Conservation (phyloP, 2,797 vertebrate genomes). For the Sebastes paucispinis region DNA sequence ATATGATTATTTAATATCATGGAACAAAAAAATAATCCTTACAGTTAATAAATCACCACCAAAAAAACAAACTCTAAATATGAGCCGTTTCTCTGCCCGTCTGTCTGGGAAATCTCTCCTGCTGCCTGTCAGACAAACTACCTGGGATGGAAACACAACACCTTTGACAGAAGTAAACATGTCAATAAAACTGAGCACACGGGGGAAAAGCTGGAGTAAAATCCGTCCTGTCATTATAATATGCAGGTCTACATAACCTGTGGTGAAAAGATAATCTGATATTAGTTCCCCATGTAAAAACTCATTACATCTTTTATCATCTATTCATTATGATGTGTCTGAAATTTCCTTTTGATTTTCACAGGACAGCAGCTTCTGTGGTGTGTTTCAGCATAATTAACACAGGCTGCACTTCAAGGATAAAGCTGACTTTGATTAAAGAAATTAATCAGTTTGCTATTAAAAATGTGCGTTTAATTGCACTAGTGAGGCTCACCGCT, state of each 20-base stretch:
- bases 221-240: slow-evolving; percentile 16
- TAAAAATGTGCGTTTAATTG: slow-evolving; percentile 59
- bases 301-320: slow-evolving; percentile 52
- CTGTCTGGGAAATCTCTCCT: slow-evolving; percentile 13
- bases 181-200: slow-evolving; percentile 54
- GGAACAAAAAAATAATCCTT: not conserved
- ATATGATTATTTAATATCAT: not conserved
- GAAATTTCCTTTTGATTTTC: slow-evolving; percentile 32
- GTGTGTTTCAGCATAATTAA: slow-evolving; percentile 47
- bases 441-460: slow-evolving; percentile 65
- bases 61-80: slow-evolving; percentile 14
- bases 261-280: slow-evolving; percentile 16
- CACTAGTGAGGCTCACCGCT: slow-evolving; percentile 27
- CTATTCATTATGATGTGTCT: slow-evolving; percentile 26
- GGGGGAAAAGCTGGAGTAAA: slow-evolving; percentile 21
- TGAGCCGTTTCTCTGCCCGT: slow-evolving; percentile 1
- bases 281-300: slow-evolving; percentile 13
- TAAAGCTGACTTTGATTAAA: slow-evolving; percentile 60
- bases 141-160: slow-evolving; percentile 25
- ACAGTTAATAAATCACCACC: not conserved
- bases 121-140: slow-evolving; percentile 47
- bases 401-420: slow-evolving; percentile 60
- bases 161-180: slow-evolving; percentile 62
- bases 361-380: slow-evolving; percentile 21
- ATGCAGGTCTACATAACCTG: slow-evolving; percentile 17